Evolutionary conservation across 2,797 vertebrate species (phyloP), one percentile per base, ranked within the genome.

Genomic region (Bradypodion pumilum): DNA sequence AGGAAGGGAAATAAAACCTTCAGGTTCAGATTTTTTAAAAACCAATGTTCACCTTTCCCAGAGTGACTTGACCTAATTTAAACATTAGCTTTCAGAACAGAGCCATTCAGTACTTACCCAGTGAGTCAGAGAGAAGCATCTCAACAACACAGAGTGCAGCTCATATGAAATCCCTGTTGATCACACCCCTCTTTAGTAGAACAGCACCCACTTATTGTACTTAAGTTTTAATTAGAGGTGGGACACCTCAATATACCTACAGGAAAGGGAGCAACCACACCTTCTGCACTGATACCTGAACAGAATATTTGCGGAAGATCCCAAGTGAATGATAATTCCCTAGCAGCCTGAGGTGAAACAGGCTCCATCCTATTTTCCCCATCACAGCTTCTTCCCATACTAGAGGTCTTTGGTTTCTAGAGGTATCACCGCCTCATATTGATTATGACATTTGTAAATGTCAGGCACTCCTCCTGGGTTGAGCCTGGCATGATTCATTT

Each of bases 221-320:
- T 93, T 94, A 94, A 92, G 85, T 86, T 68, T 80, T 93, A 94
- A 94, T 94, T 93, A 93, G 91, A 91, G 85, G 78, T 56, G 49
- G 89, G 69, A 84, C 79, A 46, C 0, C 73, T 91, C 88, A 87
- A 90, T 91, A 88, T 87, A 2, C 0, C 88, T 84, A 46, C 63
- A 82, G 85, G 85, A 90, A 88, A 85, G 74, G 32, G 85, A 84
- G 82, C 82, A 85, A 80, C 92, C 92, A 0, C 93, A 79, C 92
- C 94, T 90, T 89, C 63, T 0, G 0, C 25, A 74, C 84, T 89
- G 92, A 92, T 92, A 91, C 87, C 84, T 85, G 89, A 88, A 87
- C 63, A 85, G 2, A 69, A n/a, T 75, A 66, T 82, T 88, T 73
- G 84, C 86, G 70, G 42, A 84, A 75, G 44, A 59, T 91, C 86